Evolutionary conservation across 2,113 vertebrate species (phyloP), one percentile per base, ranked within the genome.

Genomic region (Nesoenas mayeri): DNA sequence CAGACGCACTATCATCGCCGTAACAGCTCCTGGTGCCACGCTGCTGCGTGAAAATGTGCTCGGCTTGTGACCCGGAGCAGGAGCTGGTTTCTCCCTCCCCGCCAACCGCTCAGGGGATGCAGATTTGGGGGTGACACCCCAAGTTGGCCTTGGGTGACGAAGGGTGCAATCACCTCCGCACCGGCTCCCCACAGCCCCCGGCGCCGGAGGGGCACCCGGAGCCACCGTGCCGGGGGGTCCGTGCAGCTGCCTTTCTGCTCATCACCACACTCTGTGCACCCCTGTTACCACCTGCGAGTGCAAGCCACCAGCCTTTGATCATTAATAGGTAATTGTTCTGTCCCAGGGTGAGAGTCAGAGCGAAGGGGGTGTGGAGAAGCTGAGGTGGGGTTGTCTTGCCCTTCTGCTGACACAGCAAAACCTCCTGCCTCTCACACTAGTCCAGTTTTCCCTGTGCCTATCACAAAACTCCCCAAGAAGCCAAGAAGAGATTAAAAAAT

Each of bases 161-260:
- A 16, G 6, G 38, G 32, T 48, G 20, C 0, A 6, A 58, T 38
- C 7, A 1, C 29, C 36, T 48, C 48, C 1, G 0, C 5, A 9
- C n/a, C 7, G 0, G 32, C 15, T 64, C 24, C 57, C 72, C 2
- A 6, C 15, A 71, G 26, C 24, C 18, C 12, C 3, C 1, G 8
- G 11, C 17, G 9, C 2, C 2, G 29, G 22, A 15, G 12, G 36
- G 22, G 22, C 25, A 73, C 3, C 0, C 1, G 24, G 10, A 56
- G 18, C 62, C 2, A 0, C 5, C 1, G 12, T 10, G 53, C 50
- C 34, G 13, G 15, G 6, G 15, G 7, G 12, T 4, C 51, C 2
- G 1, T 78, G 62, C 6, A 1, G 40, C 31, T 44, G 6, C 4
- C 57, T 38, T 75, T n/a, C 12, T 36, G 15, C 24, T 32, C 42